Evolutionary conservation across 2,888 invertebrate species (phyloP), one percentile per base, ranked within the genome.

Genomic region (Andrena haemorrhoa): DNA sequence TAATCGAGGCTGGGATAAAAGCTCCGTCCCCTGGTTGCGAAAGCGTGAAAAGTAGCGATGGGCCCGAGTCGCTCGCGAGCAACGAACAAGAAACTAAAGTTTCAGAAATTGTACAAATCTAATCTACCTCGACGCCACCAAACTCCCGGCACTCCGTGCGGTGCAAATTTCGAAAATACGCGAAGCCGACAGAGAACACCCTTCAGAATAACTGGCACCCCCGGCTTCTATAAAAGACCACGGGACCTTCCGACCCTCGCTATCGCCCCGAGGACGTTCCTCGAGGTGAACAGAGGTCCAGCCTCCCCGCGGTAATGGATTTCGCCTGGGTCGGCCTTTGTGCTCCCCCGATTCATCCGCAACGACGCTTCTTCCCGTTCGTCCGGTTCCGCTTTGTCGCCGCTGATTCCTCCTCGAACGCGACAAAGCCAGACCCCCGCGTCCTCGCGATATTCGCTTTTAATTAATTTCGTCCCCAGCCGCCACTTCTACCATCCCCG

Each of bases 241-340:
- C 16, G 4, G 41, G 41, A 41, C 41, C 41, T 72, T 83, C 75
- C 68, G 74, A 83, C 26, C 68, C 60, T 56, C 53, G 53, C 65
- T 58, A 73, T 74, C 7, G 47, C 31, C 65, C 56, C 70, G 58
- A 69, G 77, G 71, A 72, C 66, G 79, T 84, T 84, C 77, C 71
- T 77, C 74, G 77, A 75, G 76, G 68, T 72, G 72, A 80, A 74
- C 35, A 63, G 76, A 60, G 75, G 75, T 78, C 83, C 83, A 69
- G 68, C 65, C 56, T 73, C 64, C 41, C 56, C 68, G 60, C 66
- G 83, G 58, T 86, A 86, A 86, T 86, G 86, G 86, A 84, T 86
- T 84, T 86, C 72, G 80, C 78, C 23, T 74, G 71, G 83, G 70
- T 66, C 81, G 73, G 56, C 75, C 85, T 85, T 79, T 85, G 85